Evolutionary conservation across 1,140 invertebrate species (phyloP), one percentile per base, ranked within the genome.

Genomic region (Tigriopus japonicus): DNA sequence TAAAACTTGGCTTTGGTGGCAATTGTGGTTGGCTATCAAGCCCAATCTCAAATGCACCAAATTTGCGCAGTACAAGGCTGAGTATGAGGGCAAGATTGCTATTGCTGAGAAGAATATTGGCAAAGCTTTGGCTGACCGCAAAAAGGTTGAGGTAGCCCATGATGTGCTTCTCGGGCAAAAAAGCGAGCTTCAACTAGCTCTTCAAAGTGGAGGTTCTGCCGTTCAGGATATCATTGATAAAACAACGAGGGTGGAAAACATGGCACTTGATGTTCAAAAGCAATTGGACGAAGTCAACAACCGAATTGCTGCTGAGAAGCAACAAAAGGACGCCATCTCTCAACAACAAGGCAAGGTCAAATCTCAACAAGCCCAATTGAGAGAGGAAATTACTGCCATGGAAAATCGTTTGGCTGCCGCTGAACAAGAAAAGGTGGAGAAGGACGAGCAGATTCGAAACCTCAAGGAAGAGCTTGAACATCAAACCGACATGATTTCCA

Each of bases 401-500:
- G 69, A 68, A 62, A 62, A 66, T 59, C 56, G 61, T 15, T 65
- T 71, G 42, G 62, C 67, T 14, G 68, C 75, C 67, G 68, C 76
- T 56, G 77, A 79, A 62, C 71, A 73, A 63, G 78, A 79, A 60
- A 78, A 76, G 64, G 69, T 71, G 62, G 72, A 73, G 43, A 76
- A 75, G 63, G 77, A 79, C 64, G 73, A 77, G 65, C 77, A 79
- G 64, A 79, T 79, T 66, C 71, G 72, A 59, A 76, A 72, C 40
- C 70, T 79, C 14, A 66, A 69, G 42, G 67, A 73, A 56, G 73
- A 76, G 65, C 76, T 80, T 70, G 74, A 75, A 23, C 68, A 73
- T 43, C 78, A 78, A 66, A 77, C 79, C 64, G 78, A 79, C 61
- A 66, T 71, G 41, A 72, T 79, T 59, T 71, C 73, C 61, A 79